Conservation (phyloP, 2,888 invertebrate genomes). For the Andrena flavipes region DNA sequence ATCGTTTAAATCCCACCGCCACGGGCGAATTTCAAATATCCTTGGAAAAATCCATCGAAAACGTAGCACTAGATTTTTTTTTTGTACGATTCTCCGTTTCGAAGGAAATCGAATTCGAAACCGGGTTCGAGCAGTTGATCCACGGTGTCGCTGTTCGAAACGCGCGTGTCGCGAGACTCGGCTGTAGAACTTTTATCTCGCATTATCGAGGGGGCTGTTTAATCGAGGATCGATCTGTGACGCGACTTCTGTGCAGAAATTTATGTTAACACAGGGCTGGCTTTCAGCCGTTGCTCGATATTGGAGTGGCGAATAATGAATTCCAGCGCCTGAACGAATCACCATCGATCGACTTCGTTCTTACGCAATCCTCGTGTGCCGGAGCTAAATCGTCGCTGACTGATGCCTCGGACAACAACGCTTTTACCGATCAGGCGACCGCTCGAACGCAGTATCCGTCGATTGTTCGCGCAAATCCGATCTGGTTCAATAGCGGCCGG, state of each 20-base stretch:
- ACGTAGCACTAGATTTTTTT: neutral
- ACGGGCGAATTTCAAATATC: neutral
- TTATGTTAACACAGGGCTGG: neutral
- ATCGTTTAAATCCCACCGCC: no score
- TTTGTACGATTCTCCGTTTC: neutral
- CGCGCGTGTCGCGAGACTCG: neutral
- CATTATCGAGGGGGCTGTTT: neutral
- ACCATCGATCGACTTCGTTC: neutral
- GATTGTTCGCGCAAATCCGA: conserved; percentile 41
- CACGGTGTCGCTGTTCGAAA: neutral
- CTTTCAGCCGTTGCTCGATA: neutral
- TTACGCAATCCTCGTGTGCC: conserved; percentile 11
- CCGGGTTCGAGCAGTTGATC: neutral
- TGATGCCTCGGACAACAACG: conserved; percentile 22
- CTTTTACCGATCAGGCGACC: conserved; percentile 24
- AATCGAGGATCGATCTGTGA: neutral
- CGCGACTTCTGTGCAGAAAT: neutral
- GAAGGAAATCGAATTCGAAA: neutral
- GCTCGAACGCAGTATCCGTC: conserved; percentile 1
- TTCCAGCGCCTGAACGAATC: neutral
- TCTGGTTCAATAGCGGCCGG: conserved; percentile 24
- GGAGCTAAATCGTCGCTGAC: conserved; percentile 29
- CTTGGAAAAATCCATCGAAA: neutral
- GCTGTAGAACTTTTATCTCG: neutral
- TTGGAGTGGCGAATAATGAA: neutral